Percentiles rank a stretch among this genome's conserved stretches.
Conservation (phyloP, 2,797 vertebrate species). For the Stomatorhinus walkeri region DNA sequence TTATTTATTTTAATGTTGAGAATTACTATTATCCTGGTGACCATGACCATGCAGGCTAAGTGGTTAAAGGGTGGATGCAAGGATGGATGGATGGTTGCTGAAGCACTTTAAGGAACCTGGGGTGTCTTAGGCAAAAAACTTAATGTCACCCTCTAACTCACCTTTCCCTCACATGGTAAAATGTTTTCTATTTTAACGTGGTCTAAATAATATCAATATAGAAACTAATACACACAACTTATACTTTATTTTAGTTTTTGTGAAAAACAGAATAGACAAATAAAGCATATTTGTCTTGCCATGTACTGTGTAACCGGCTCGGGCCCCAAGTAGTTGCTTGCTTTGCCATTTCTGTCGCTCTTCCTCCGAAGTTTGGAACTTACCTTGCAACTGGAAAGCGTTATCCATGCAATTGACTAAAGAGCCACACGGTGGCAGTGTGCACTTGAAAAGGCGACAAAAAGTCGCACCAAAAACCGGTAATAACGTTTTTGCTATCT, state of each 20-base stretch:
- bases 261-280: not conserved
- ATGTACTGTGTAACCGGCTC: not conserved
- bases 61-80: not conserved
- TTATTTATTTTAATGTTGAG: not conserved
- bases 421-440: constrained; percentile 18
- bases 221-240: not conserved
- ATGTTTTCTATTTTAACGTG: not conserved
- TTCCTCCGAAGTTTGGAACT: not conserved
- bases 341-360: not conserved
- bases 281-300: not conserved
- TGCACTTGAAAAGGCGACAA: not conserved
- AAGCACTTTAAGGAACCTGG: not conserved
- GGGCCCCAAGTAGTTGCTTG: not conserved
- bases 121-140: not conserved
- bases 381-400: not conserved
- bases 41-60: not conserved
- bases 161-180: not conserved
- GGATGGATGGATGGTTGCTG: not conserved
- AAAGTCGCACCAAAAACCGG: not conserved
- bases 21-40: not conserved
- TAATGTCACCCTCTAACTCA: not conserved
- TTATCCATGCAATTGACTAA: not conserved
- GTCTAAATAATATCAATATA: not conserved
- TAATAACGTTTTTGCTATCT: not conserved
- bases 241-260: not conserved